Base-by-base conservation (phyloP, 2,113 vertebrate genomes). In the Progne subis region DNA sequence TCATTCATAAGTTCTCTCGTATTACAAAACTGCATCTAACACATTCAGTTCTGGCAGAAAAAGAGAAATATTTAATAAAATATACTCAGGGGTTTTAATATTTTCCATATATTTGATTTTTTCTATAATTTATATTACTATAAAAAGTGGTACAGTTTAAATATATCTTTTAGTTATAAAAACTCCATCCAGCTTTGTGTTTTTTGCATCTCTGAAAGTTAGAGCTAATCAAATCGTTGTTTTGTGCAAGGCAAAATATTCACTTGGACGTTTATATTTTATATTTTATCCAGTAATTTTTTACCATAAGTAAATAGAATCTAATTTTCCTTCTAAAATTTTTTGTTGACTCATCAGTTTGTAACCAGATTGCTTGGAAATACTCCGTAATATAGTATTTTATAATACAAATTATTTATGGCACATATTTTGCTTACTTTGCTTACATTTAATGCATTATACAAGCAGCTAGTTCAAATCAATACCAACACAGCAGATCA, bases 361-460 rank as follows among this genome's bases (percentile, higher is more conserved):
- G 11, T 69, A 49, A 64, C 41, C 63, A 80, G 43, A 74, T 21
- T 82, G 17, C 34, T 90, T 88, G 47, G 43, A 92, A 95, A 86
- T 74, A 67, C 20, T 82, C 92, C 21, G 46, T 18, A 52, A 52
- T 52, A 74, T 28, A 67, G 13, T 34, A 68, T 83, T 76, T 68
- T 64, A 77, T 92, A 92, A 94, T 70, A 86, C 50, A 91, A 87
- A 59, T 94, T 95, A 86, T 94, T 92, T 94, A 82, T 83, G 41
- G 31, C 44, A 83, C 9, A 81, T 68, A 95, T 81, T 94, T 94
- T 92, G 10, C 32, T 94, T 84, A 21, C 41, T 88, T 94, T 88
- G 25, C 64, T 86, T 83, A 53, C 15, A 68, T 94, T 82, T 86
- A 82, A 84, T 92, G 44, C 12, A 84, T 92, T 92, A 90, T 79